Evolutionary conservation across 2,888 invertebrate genomes (phyloP).

Genomic region (Acanthosoma haemorrhoidale): DNA sequence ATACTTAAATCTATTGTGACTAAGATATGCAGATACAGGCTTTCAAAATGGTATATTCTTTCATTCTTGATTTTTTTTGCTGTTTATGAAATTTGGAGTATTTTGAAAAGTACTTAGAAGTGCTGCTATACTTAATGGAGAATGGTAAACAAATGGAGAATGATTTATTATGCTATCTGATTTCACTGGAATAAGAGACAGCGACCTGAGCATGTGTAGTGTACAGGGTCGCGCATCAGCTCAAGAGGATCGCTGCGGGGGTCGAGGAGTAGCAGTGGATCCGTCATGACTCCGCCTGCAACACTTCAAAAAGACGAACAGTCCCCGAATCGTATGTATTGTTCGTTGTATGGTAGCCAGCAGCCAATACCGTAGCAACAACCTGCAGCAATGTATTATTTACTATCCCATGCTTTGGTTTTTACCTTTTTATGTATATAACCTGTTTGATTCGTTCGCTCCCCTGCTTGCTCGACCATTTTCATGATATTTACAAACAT

Average conservation of each 20-base stretch:
- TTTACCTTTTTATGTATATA: no score
- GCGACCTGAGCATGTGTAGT: slow-evolving; percentile 2
- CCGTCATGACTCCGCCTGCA: slow-evolving; percentile 64
- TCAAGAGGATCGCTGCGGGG: slow-evolving; percentile 61
- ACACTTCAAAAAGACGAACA: slow-evolving; percentile 22
- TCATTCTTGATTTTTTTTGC: no score
- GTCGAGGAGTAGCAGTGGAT: slow-evolving; percentile 63
- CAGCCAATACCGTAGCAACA: background rate
- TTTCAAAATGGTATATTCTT: no score
- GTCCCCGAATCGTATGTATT: slow-evolving; percentile 21
- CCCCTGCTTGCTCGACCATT: background rate
- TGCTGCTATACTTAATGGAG: no score
- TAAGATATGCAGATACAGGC: no score
- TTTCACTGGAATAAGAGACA: background rate
- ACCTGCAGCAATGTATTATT: background rate
- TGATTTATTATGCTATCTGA: background rate
- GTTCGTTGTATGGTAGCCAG: no score
- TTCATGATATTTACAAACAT: no score
- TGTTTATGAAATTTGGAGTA: no score
- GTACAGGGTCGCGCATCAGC: slow-evolving; percentile 41
- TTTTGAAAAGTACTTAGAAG: no score
- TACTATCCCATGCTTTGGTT: background rate
- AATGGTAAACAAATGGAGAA: background rate
- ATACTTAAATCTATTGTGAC: no score
- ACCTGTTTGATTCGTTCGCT: background rate